Conservation (phyloP, 2,113 vertebrate species). For the Xiphias gladius region DNA sequence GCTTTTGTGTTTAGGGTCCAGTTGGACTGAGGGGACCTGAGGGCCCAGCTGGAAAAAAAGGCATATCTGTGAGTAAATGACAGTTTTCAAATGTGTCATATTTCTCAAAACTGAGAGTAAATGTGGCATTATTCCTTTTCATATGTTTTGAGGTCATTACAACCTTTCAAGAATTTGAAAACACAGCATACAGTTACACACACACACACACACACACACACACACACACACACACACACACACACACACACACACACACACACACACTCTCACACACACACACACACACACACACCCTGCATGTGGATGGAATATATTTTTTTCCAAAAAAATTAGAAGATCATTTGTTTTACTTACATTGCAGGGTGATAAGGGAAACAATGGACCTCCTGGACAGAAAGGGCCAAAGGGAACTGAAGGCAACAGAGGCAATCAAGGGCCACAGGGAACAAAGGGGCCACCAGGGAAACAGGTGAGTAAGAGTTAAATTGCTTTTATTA, state of each 20-base stretch:
- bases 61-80: conserved; percentile 74
- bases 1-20: conserved; percentile 76
- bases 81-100: neutral
- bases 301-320: neutral
- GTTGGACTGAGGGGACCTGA: conserved; percentile 66
- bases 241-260: neutral
- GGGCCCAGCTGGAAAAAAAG: conserved; percentile 74
- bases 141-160: neutral
- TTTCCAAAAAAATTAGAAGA: neutral
- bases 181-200: neutral
- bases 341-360: conserved; percentile 13
- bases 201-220: neutral
- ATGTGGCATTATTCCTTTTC: neutral
- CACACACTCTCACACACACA: neutral
- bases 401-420: conserved; percentile 77
- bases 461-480: conserved; percentile 73
- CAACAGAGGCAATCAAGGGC: conserved; percentile 71
- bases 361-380: conserved; percentile 81
- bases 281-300: neutral
- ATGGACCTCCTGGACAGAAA: conserved; percentile 65
- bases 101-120: neutral
- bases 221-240: neutral
- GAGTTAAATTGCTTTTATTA: neutral
- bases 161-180: neutral
- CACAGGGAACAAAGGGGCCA: conserved; percentile 66